Percentiles rank a stretch among this genome's conserved stretches.
Evolutionary conservation across 2,888 invertebrate genomes (phyloP).

Genomic region (Matsumyia berberina): DNA sequence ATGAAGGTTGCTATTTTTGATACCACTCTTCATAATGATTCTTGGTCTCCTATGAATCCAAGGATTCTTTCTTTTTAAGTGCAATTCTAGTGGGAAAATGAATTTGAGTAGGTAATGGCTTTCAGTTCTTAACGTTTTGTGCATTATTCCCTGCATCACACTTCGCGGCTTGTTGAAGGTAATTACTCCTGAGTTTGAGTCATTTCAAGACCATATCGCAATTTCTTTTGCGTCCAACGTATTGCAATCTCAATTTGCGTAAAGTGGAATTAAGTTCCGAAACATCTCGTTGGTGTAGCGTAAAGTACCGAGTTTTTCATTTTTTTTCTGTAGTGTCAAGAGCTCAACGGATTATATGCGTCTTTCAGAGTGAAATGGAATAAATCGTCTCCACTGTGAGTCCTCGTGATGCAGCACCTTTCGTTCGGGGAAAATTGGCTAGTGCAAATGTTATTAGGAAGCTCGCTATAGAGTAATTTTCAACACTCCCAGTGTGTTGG

Average conservation of each 20-base stretch:
- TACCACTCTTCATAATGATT: too few species aligned
- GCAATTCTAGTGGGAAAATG: background rate
- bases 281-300: slow-evolving; percentile 9
- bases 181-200: background rate
- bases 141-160: background rate
- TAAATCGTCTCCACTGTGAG: slow-evolving; percentile 2
- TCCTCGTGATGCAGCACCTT: slow-evolving; percentile 10
- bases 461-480: slow-evolving; percentile 1
- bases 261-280: slow-evolving; percentile 14
- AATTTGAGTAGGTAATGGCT: background rate
- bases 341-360: slow-evolving; percentile 19
- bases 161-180: background rate
- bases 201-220: too few species aligned
- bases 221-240: background rate
- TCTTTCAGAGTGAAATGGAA: background rate
- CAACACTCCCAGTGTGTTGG: slow-evolving; percentile 18
- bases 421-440: slow-evolving; percentile 29
- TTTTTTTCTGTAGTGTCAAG: slow-evolving; percentile 10
- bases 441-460: slow-evolving; percentile 40
- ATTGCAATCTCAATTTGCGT: slow-evolving; percentile 12
- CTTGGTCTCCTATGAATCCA: too few species aligned
- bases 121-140: background rate
- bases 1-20: too few species aligned
- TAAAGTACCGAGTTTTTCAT: background rate
- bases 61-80: background rate